Evolutionary conservation across 2,113 vertebrate genomes (phyloP).

Genomic region (Aptenodytes patagonicus): DNA sequence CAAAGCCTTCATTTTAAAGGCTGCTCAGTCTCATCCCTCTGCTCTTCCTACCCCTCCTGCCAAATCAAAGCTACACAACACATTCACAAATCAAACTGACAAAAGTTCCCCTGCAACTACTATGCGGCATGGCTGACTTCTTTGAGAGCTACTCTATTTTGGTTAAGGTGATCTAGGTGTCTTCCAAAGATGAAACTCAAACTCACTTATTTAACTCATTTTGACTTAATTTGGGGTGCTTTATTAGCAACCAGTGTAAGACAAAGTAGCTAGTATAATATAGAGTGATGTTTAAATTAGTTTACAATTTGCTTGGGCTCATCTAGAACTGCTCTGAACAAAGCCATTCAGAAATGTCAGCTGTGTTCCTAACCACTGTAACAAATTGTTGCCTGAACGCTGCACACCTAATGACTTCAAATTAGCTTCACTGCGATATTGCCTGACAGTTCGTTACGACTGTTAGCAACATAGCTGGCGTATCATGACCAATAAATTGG

Average conservation of each 20-base stretch:
- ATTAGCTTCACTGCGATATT: slow-evolving; percentile 95
- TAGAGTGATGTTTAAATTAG: slow-evolving; percentile 99
- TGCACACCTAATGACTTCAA: slow-evolving; percentile 99
- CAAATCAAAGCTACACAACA: background rate
- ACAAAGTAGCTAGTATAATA: slow-evolving; percentile 93
- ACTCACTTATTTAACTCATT: slow-evolving; percentile 78
- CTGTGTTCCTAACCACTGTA: slow-evolving; percentile 91
- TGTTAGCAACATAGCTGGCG: slow-evolving; percentile 95
- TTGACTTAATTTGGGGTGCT: slow-evolving; percentile 82
- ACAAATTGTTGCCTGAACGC: slow-evolving; percentile 98
- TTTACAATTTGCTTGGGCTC: slow-evolving; percentile 99
- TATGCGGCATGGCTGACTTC: background rate
- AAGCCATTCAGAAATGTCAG: slow-evolving; percentile 92
- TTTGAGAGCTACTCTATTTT: slow-evolving; percentile 19
- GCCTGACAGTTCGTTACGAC: slow-evolving; percentile 99
- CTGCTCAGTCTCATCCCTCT: background rate
- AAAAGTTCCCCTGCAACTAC: background rate
- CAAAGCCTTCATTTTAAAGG: background rate
- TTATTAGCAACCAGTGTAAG: slow-evolving; percentile 93
- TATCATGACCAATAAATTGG: slow-evolving; percentile 99
- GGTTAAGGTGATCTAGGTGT: slow-evolving; percentile 20
- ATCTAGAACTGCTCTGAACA: slow-evolving; percentile 93
- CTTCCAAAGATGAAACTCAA: slow-evolving; percentile 58
- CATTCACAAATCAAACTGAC: slow-evolving; percentile 4
- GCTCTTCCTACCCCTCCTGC: background rate